Evolutionary conservation across 2,113 vertebrate species (phyloP), one percentile per base, ranked within the genome.

Genomic region (Pelecanus crispus): DNA sequence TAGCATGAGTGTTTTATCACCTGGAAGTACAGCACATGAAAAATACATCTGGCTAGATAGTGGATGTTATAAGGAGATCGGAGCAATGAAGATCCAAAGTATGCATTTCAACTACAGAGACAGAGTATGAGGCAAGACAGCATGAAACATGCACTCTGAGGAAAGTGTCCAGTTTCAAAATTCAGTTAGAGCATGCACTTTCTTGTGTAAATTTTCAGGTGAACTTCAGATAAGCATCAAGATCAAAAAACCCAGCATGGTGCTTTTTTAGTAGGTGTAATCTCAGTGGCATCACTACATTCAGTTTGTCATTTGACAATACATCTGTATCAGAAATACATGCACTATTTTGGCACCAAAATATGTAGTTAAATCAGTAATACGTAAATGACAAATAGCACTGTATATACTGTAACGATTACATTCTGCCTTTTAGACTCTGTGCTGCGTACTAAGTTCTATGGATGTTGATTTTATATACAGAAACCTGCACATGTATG

Each of bases 271-370:
- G 21, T 38, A 55, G 22, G 3, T 58, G 16, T 65, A 65, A 32
- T 72, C 45, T 68, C 22, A 17, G 21, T 66, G 42, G 24, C 45
- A 40, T 59, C 4, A 2, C 55, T 85, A 45, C 44, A 34, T 61
- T 81, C 32, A 24, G 10, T 86, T 59, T 94, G 78, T 71, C 29
- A 66, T 83, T 91, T 90, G 52, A 74, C 88, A n/a, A 24, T 90
- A 25, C 16, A n/a, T 16, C 50, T 91, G 10, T 70, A 66, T 81
- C 63, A 88, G 55, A 88, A 89, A 84, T 40, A 21, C 7, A 9
- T 55, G 38, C 1, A 26, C 14, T 70, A 3, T 59, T 94, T 95
- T 77, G 42, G 42, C 83, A 74, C 28, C 49, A 81, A 89, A 94
- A 71, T 16, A 49, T 36, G 10, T 62, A 40, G 58, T 17, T 52